A percentile compares a stretch with the other conserved stretches of the same genome.
phyloP scores from a whole-genome alignment of 1,140 invertebrate genomes.

The Drosophila hydei region DNA sequence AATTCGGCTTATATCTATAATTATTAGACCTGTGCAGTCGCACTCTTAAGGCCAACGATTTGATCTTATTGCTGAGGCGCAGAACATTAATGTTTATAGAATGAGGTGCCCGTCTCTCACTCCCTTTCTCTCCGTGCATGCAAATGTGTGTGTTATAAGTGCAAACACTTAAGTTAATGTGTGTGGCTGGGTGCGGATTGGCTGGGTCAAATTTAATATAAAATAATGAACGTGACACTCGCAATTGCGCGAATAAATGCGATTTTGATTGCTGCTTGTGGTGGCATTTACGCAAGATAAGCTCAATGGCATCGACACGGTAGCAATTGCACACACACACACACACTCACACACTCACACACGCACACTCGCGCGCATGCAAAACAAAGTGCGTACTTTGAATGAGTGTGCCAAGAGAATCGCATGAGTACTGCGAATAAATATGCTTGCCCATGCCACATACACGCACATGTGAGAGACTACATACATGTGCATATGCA shows the following conservation, averaged over 20 bases:
- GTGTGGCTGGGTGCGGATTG: background rate
- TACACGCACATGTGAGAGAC: background rate
- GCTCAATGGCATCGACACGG: conserved; percentile 24
- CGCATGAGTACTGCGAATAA: conserved; percentile 44
- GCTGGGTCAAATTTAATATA: conserved; percentile 49
- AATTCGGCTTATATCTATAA: background rate
- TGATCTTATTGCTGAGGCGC: background rate
- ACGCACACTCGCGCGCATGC: conserved; percentile 12
- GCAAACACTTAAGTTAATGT: conserved; percentile 26
- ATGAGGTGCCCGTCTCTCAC: conserved; percentile 1
- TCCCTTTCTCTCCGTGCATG: background rate
- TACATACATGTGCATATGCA: background rate
- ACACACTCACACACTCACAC: conserved; percentile 12
- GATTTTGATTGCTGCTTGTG: conserved; percentile 58
- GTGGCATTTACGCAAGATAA: conserved; percentile 50
- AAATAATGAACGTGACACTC: conserved; percentile 55
- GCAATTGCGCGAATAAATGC: conserved; percentile 43
- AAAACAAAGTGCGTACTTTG: conserved; percentile 45
- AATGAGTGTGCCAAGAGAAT: conserved; percentile 32
- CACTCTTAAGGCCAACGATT: background rate
- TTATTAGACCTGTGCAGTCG: background rate
- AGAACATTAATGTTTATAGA: conserved; percentile 3
- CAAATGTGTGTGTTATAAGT: conserved; percentile 13
- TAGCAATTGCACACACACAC: conserved; percentile 30
- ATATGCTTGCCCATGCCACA: conserved; percentile 27